These are phyloP conservation scores for Gallinago jamesoni DNA, from an alignment of 2,113 vertebrate genomes.

Conservation along the genomic window DNA sequence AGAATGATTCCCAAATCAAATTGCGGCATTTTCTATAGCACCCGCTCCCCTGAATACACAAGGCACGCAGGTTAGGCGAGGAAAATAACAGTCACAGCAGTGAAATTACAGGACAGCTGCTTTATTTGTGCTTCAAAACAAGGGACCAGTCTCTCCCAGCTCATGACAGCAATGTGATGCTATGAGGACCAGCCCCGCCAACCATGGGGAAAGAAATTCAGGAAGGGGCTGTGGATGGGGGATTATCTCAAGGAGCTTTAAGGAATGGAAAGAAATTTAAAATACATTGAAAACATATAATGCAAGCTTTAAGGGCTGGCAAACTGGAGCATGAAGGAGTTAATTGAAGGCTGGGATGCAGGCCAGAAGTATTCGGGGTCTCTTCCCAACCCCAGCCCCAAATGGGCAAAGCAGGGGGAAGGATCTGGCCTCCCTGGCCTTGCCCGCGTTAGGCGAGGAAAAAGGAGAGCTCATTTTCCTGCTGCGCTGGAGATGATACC, in stretches of 20 bases:
- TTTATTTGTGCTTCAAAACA: background rate
- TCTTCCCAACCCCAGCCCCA: background rate
- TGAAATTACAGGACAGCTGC: background rate
- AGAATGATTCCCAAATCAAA: conserved; percentile 51
- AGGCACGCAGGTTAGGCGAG: background rate
- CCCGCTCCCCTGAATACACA: background rate
- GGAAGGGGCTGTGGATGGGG: background rate
- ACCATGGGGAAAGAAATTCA: rapidly evolving
- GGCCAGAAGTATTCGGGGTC: background rate
- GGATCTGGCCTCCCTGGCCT: background rate
- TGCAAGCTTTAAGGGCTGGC: background rate
- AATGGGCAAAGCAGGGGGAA: background rate
- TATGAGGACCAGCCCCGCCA: rapidly evolving
- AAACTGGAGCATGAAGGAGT: background rate
- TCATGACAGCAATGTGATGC: background rate
- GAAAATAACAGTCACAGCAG: background rate
- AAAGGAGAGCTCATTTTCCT: background rate
- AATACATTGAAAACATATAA: background rate
- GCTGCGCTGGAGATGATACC: background rate
- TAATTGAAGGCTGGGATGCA: background rate
- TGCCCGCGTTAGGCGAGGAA: rapidly evolving
- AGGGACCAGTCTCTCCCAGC: background rate
- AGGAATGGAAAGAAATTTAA: background rate
- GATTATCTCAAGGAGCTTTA: background rate
- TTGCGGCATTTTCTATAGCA: background rate